A percentile compares a stretch with the other conserved stretches of the same genome.
phyloP scores from a whole-genome alignment of 30 jellyfish, hydroid and myxozoan species.

The Aurelia aurita complex sp. Pacific region DNA sequence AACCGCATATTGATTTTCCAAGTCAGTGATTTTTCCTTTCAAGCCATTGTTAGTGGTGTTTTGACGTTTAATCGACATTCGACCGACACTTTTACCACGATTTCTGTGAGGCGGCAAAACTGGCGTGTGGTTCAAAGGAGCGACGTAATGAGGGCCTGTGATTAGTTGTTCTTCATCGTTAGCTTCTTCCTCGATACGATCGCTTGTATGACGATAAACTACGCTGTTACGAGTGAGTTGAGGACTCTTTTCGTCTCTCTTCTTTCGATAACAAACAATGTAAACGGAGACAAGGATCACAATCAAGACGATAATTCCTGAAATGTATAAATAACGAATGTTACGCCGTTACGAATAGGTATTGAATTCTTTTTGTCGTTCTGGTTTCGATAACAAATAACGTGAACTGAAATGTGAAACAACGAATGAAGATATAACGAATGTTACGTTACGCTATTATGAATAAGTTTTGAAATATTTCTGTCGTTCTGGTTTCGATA shows the following conservation, averaged over 20 bases:
- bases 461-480: neutral
- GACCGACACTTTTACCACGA: neutral
- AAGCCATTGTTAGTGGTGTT: neutral
- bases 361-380: too few relatives aligned
- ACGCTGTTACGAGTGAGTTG: conserved; percentile 3
- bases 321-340: neutral
- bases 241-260: conserved; percentile 3
- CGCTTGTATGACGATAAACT: conserved; percentile 7
- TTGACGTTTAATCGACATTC: conserved; percentile 34
- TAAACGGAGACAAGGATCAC: neutral
- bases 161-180: neutral
- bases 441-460: neutral
- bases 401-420: too few relatives aligned
- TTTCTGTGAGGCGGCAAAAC: neutral
- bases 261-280: neutral
- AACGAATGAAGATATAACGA: too few relatives aligned
- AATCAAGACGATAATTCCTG: conserved; percentile 24
- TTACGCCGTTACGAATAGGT: too few relatives aligned
- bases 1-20: conserved; percentile 26
- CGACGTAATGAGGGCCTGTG: neutral
- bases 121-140: neutral
- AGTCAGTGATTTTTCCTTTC: neutral
- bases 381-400: too few relatives aligned
- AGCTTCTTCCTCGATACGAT: neutral
- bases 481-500: neutral